Base-by-base conservation (phyloP, 2,888 invertebrate genomes). In the Stegophylla sp. region DNA sequence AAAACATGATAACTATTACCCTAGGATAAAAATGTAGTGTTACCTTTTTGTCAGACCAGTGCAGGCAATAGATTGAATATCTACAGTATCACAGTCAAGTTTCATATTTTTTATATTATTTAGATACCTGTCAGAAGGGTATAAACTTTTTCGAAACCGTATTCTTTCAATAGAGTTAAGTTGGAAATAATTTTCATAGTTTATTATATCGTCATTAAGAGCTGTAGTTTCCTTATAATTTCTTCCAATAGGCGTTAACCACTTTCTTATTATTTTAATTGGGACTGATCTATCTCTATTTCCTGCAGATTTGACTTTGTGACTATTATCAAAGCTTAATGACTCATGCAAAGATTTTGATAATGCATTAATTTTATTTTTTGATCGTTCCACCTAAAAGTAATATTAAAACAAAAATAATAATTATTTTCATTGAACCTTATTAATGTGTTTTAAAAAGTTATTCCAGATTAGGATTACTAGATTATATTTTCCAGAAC, bases 101-200 rank as follows among this genome's bases (percentile, higher is more conserved):
- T 71, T 79, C 4, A 41, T 7, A 63, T 1, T n/a, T 3, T 41
- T 79, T 1, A 41, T 34, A 15, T 71, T 26, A 48, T 48, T 10
- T n/a, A 61, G 51, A 23, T 79, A 12, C 1, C n/a, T 28, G n/a
- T 76, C 51, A 12, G 28, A 15, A 28, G 77, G 77, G 61, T 71
- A 79, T 71, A 79, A 41, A 61, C 71, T 23, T 41, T 61, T 79
- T 7, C 79, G 79, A 45, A 79, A 71, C 12, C 79, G 56, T 23
- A 61, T 48, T 13, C 71, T 79, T 61, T 69, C 79, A 15, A 61
- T 61, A 1, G 12, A 1, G 48, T 79, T 79, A 51, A 79, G 59
- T 59, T 79, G 61, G 48, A 79, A 7, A 0, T 51, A 23, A 71
- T 79, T 26, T 79, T 79, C 79, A 51, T 71, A 71, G 51, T 79